Evolutionary conservation across 2,797 vertebrate species (phyloP).

Genomic region (Sebastolobus altivelis): DNA sequence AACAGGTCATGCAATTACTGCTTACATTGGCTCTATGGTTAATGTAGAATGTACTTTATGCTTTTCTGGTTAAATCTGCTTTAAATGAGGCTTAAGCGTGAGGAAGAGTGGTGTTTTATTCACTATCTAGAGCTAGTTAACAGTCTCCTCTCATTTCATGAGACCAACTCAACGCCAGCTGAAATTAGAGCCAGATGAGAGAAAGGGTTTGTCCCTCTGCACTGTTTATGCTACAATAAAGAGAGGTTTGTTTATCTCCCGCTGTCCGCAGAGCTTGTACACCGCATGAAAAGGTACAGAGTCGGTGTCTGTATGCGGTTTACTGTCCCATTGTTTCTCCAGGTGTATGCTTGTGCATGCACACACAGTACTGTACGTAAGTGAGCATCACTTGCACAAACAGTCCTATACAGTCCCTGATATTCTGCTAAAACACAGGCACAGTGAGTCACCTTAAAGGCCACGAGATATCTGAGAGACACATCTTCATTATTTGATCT

Average conservation of each 20-base stretch:
- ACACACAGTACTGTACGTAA: neutral
- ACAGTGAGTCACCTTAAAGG: constrained; percentile 46
- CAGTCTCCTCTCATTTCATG: constrained; percentile 52
- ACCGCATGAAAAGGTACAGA: constrained; percentile 9
- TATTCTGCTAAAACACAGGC: constrained; percentile 40
- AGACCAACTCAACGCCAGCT: constrained; percentile 36
- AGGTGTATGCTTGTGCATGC: constrained; percentile 24
- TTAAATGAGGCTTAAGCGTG: constrained; percentile 30
- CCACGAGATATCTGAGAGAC: constrained; percentile 47
- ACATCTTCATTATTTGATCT: constrained; percentile 73
- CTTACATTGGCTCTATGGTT: neutral
- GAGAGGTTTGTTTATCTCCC: constrained; percentile 27
- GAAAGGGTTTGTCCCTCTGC: constrained; percentile 7
- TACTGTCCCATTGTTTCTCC: constrained; percentile 35
- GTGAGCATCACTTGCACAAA: constrained; percentile 22
- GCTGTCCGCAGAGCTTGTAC: constrained; percentile 11
- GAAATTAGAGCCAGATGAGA: constrained; percentile 57
- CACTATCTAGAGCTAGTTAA: constrained; percentile 46
- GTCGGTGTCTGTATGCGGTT: neutral
- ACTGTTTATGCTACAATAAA: constrained; percentile 22
- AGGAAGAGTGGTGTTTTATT: constrained; percentile 37
- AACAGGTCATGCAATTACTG: neutral
- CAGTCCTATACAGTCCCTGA: neutral
- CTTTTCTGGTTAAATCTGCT: constrained; percentile 21
- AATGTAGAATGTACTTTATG: neutral